A percentile compares a stretch with the other conserved stretches of the same genome.
Evolutionary conservation across 2,113 vertebrate species (phyloP).

Genomic region (Steatornis caripensis): DNA sequence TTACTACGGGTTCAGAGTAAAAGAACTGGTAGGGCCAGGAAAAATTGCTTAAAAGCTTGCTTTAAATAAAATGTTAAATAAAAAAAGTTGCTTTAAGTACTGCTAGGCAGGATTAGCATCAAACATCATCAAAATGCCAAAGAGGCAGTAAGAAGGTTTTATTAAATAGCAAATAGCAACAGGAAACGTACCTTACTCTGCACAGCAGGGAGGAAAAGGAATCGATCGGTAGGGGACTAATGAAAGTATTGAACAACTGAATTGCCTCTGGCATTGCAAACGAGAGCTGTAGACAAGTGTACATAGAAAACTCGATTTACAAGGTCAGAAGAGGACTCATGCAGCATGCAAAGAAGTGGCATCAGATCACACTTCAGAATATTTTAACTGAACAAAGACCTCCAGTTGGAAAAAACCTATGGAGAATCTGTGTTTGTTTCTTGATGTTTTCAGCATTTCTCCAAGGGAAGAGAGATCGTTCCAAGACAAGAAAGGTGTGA

Average conservation of each 20-base stretch:
- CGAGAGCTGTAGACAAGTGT: not conserved
- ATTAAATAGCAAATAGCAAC: not conserved
- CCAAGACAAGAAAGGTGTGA: not conserved
- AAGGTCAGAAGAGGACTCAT: constrained; percentile 48
- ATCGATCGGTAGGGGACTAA: not conserved
- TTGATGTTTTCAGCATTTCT: not conserved
- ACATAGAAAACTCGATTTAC: constrained; percentile 38
- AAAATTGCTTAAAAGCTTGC: not conserved
- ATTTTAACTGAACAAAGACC: not conserved
- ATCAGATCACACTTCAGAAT: not conserved
- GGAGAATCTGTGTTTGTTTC: not conserved
- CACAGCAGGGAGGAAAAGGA: not conserved
- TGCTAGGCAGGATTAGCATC: not conserved
- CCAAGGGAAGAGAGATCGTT: not conserved
- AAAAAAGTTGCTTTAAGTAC: not conserved
- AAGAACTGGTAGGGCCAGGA: not conserved
- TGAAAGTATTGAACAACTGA: constrained; percentile 53
- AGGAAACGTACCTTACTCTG: constrained; percentile 9
- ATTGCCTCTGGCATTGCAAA: constrained; percentile 35
- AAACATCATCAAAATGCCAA: not conserved
- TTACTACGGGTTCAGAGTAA: not conserved
- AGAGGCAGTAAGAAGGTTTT: not conserved
- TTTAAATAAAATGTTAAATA: not conserved
- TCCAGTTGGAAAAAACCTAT: not conserved
- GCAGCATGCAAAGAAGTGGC: not conserved